A percentile compares a stretch with the other conserved stretches of the same genome.
These are phyloP conservation scores for Chrysolina haemoptera DNA, from an alignment of 2,888 invertebrate species.

Conservation along the genomic window DNA sequence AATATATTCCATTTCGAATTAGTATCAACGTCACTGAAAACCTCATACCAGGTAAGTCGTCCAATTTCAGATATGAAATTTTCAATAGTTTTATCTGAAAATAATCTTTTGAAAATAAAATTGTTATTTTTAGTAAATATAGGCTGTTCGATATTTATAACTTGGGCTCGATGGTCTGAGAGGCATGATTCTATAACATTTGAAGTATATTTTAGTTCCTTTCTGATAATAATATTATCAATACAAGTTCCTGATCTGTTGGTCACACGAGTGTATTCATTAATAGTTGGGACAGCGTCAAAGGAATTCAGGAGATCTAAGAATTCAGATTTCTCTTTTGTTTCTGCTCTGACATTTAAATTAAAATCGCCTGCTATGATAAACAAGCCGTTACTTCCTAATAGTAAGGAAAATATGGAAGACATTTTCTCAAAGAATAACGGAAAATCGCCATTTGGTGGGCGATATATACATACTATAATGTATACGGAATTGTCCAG, in stretches of 20 bases:
- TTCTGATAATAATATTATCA: slow-evolving; percentile 23
- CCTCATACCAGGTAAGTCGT: slow-evolving; percentile 19
- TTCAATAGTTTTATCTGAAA: slow-evolving; percentile 19
- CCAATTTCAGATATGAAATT: slow-evolving; percentile 26
- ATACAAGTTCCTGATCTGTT: slow-evolving; percentile 1
- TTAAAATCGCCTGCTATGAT: slow-evolving; percentile 10
- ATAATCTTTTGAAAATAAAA: slow-evolving; percentile 21
- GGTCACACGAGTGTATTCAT: slow-evolving; percentile 15
- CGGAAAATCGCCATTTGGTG: slow-evolving; percentile 20
- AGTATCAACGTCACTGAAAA: slow-evolving; percentile 19
- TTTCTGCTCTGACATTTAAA: slow-evolving; percentile 2
- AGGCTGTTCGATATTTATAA: slow-evolving; percentile 6
- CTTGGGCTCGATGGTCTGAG: slow-evolving; percentile 18
- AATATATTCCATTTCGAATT: neutral
- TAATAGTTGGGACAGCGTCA: slow-evolving; percentile 3
- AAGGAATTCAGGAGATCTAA: slow-evolving; percentile 7
- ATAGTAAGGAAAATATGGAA: slow-evolving; percentile 12
- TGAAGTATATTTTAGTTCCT: slow-evolving; percentile 14
- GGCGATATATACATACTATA: slow-evolving; percentile 26
- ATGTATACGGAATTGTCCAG: slow-evolving; percentile 25
- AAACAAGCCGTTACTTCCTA: slow-evolving; percentile 13
- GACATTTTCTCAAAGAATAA: slow-evolving; percentile 20
- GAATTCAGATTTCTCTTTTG: slow-evolving; percentile 14
- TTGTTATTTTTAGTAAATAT: slow-evolving; percentile 4
- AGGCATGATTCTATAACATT: slow-evolving; percentile 24